A percentile compares a stretch with the other conserved stretches of the same genome.
These are phyloP conservation scores for Acheta domesticus DNA, from an alignment of 2,888 invertebrate species.

Conservation along the genomic window DNA sequence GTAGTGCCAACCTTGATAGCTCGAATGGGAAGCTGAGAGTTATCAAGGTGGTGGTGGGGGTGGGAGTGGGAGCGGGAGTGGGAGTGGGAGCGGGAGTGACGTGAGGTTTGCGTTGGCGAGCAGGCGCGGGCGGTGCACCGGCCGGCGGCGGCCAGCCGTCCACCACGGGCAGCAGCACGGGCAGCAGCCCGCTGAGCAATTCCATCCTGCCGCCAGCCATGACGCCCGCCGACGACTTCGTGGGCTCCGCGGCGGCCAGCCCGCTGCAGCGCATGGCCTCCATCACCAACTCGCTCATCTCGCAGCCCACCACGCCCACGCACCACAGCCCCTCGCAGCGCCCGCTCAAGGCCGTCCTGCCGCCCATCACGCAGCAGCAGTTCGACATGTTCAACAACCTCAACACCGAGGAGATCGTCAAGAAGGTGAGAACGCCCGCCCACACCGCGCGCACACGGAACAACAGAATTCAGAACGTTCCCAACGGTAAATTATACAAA, in stretches of 20 bases:
- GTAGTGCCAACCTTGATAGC: too few species aligned
- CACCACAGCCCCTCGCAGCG: slow-evolving; percentile 81
- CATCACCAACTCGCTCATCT: slow-evolving; percentile 93
- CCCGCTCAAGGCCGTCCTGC: slow-evolving; percentile 92
- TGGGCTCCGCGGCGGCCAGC: slow-evolving; percentile 70
- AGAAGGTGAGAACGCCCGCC: slow-evolving; percentile 57
- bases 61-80: background rate
- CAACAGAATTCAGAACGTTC: too few species aligned
- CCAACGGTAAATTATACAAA: too few species aligned
- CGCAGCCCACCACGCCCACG: slow-evolving; percentile 80
- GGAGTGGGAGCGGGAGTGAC: background rate
- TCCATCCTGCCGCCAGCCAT: slow-evolving; percentile 81
- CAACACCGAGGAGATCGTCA: slow-evolving; percentile 97
- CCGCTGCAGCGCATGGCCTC: slow-evolving; percentile 97
- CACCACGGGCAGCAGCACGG: slow-evolving; percentile 55
- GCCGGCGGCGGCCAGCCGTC: background rate
- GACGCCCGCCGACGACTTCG: slow-evolving; percentile 71
- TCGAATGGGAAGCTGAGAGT: too few species aligned
- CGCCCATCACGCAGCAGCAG: slow-evolving; percentile 97
- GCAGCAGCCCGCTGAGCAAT: slow-evolving; percentile 80
- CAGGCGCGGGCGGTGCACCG: background rate
- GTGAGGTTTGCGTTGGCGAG: background rate
- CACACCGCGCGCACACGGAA: too few species aligned
- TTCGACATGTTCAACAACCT: slow-evolving; percentile 97
- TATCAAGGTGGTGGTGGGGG: background rate